phyloP scores from a whole-genome alignment of 2,888 invertebrate species.

The Lobophora halterata region DNA sequence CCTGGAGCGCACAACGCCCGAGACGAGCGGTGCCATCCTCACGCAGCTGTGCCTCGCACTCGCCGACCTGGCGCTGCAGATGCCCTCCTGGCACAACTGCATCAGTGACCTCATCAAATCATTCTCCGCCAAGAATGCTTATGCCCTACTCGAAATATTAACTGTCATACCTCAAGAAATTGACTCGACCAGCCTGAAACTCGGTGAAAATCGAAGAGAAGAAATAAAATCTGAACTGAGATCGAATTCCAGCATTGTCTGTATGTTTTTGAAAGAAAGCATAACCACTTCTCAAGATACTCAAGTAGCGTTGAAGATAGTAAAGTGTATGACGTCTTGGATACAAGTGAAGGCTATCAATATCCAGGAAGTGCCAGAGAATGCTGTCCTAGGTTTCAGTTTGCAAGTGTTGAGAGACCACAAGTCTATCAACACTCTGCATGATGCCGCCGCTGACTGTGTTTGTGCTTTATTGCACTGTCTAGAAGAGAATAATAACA shows the following conservation, averaged over 20 bases:
- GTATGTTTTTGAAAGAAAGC: constrained; percentile 90
- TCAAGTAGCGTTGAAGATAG: constrained; percentile 85
- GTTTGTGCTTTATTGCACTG: constrained; percentile 92
- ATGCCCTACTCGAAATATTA: constrained; percentile 94
- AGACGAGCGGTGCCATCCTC: constrained; percentile 91
- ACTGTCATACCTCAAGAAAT: constrained; percentile 98
- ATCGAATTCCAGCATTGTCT: constrained; percentile 87
- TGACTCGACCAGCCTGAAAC: constrained; percentile 87
- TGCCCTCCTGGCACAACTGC: constrained; percentile 95
- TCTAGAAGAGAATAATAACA: constrained; percentile 88
- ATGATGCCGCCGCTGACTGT: constrained; percentile 95
- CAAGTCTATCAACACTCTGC: constrained; percentile 83
- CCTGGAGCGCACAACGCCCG: constrained; percentile 88
- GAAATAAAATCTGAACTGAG: constrained; percentile 91
- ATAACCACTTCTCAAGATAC: constrained; percentile 84
- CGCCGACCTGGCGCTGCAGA: constrained; percentile 95
- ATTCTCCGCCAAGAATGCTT: constrained; percentile 86
- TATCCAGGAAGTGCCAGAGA: constrained; percentile 86
- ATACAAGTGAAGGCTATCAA: constrained; percentile 91
- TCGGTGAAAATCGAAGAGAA: constrained; percentile 95
- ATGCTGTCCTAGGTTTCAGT: constrained; percentile 86
- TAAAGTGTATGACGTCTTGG: constrained; percentile 96
- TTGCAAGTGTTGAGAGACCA: constrained; percentile 85
- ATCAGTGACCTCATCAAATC: constrained; percentile 90
- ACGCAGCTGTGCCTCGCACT: constrained; percentile 96